A percentile compares a stretch with the other conserved stretches of the same genome.
phyloP scores from a whole-genome alignment of 2,888 invertebrate species.

The Cacoxenus indagator region DNA sequence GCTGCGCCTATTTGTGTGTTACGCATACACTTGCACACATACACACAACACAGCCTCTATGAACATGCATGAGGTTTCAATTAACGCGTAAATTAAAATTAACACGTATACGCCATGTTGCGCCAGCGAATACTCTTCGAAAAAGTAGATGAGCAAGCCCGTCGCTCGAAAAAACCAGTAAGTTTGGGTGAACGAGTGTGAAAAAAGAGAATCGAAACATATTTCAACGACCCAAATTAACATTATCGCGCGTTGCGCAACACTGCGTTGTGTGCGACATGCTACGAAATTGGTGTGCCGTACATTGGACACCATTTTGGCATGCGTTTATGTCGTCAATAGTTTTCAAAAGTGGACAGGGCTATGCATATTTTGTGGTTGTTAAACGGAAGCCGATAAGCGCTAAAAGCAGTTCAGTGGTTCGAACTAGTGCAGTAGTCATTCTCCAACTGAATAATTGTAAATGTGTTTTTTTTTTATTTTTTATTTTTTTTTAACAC shows the following conservation, averaged over 20 bases:
- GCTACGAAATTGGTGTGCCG: not conserved
- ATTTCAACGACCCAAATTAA: conserved; percentile 7
- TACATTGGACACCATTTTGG: not conserved
- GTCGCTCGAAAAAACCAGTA: not conserved
- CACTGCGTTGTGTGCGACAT: not conserved
- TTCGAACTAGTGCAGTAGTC: not conserved
- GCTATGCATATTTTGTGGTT: not conserved
- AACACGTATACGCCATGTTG: conserved; percentile 41
- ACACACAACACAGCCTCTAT: not conserved
- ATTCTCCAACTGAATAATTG: not conserved
- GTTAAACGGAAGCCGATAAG: not conserved
- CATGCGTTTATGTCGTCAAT: not conserved
- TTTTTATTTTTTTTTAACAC: not conserved
- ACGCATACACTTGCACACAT: not conserved
- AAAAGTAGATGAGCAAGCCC: too few relatives aligned
- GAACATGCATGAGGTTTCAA: conserved; percentile 38
- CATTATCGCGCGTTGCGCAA: not conserved
- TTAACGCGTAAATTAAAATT: conserved; percentile 57
- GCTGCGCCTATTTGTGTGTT: conserved; percentile 18
- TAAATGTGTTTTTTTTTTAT: not conserved
- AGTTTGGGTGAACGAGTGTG: not conserved
- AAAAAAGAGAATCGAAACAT: not conserved
- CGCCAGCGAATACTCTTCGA: not conserved
- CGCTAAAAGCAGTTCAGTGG: not conserved
- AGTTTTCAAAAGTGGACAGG: not conserved